Base-by-base conservation (phyloP, 2,797 vertebrate genomes). In the Neostethus bicornis region DNA sequence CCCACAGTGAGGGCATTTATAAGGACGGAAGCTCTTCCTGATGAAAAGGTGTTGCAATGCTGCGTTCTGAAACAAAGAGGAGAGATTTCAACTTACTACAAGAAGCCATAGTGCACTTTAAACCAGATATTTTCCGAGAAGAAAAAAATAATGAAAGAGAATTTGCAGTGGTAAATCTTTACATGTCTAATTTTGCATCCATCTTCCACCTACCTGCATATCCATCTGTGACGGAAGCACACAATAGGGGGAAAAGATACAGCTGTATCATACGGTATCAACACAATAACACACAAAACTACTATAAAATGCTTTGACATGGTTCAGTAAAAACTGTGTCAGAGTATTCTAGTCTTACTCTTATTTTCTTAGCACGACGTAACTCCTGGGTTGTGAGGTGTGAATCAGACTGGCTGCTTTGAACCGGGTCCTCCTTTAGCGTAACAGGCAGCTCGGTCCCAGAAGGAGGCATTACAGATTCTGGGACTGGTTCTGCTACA, bases 11-110 rank as follows among this genome's bases (percentile, higher is more conserved):
- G 94, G 87, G 83, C 97, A 99, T 69, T 98, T 98, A 77, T 97
- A 99, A 0, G 97, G 97, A 48, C 97, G 94, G 73, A 98, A 96
- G 25, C 94, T 95, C 85, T 99, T 99, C 49, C 97, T 89, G 67
- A 99, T 98, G 86, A 98, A 99, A 23, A 98, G 93, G 80, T 98
- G 96, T 87, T 98, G 96, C 42, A 98, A 93, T 3, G 96, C 96
- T 13, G 96, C 97, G 7, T 98, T 99, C 97, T 99, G 91, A 32
- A 69, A 26, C 1, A 41, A 17, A 43, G 67, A 35, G 58, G 5
- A 29, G 32, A 51, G n/a, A 43, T 21, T 1, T 19, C 34, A 12
- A 35, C 43, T 4, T 23, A 51, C 9, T 23, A 21, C 0, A 74
- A 41, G 32, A 56, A 29, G 19, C 5, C 34, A 2, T 28, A 5